Percentiles rank a stretch among this genome's conserved stretches.
Evolutionary conservation across 2,797 vertebrate genomes (phyloP).

Genomic region (Pseudochirops cupreus): DNA sequence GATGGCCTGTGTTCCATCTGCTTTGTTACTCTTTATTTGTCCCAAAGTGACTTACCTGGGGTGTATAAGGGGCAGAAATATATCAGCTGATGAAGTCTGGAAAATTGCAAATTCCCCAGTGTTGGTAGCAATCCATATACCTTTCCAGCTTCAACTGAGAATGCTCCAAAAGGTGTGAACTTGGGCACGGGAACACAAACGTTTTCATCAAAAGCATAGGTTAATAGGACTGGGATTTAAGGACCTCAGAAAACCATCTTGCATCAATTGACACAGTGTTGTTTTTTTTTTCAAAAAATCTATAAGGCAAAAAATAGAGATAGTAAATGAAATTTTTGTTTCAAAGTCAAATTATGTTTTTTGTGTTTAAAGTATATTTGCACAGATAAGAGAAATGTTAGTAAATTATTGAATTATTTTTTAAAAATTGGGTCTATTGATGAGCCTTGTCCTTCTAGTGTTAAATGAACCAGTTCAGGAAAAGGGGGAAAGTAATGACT

Average conservation of each 20-base stretch:
- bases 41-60: slow-evolving; percentile 50
- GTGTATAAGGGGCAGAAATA: background rate
- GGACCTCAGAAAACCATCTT: background rate
- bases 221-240: background rate
- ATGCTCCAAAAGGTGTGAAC: background rate
- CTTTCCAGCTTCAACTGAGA: slow-evolving; percentile 28
- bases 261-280: background rate
- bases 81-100: background rate
- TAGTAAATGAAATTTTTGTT: background rate
- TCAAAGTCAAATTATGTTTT: background rate
- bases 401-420: background rate
- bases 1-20: slow-evolving; percentile 39
- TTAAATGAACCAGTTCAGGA: background rate
- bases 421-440: background rate
- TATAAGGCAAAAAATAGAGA: background rate
- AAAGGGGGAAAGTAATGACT: slow-evolving; percentile 10
- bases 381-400: background rate
- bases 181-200: slow-evolving; percentile 12
- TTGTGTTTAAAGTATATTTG: background rate
- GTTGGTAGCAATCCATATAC: background rate
- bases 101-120: background rate
- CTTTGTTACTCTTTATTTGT: slow-evolving; percentile 28
- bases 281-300: background rate
- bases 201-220: slow-evolving; percentile 8
- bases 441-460: background rate